Percentiles rank a stretch among this genome's conserved stretches.
phyloP scores from a whole-genome alignment of 1,140 invertebrate species.

The Dolichoris vasculosae region DNA sequence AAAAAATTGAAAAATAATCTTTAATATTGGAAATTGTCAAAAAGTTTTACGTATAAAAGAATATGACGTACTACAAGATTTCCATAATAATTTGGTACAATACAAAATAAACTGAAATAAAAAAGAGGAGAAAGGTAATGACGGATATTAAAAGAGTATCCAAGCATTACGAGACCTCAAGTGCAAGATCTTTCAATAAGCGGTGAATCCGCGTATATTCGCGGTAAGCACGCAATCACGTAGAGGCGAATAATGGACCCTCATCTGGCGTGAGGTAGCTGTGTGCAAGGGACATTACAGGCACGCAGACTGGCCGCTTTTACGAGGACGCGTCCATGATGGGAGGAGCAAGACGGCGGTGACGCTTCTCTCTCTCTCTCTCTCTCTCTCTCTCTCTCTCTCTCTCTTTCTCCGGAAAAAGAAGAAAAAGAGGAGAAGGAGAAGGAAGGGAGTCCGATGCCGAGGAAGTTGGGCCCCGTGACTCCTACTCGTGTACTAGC shows the following conservation, averaged over 20 bases:
- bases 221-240: conserved; percentile 8
- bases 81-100: too few relatives aligned
- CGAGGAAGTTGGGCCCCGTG: neutral
- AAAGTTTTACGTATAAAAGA: too few relatives aligned
- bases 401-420: neutral
- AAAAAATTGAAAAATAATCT: too few relatives aligned
- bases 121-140: neutral
- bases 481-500: neutral
- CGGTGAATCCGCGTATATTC: neutral
- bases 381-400: neutral
- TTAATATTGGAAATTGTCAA: too few relatives aligned
- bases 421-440: neutral
- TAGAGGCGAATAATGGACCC: conserved; percentile 26
- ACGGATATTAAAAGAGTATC: neutral
- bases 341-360: conserved; percentile 7
- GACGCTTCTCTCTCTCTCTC: neutral
- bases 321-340: neutral
- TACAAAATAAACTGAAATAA: neutral
- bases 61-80: too few relatives aligned
- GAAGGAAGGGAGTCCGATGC: neutral
- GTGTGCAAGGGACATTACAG: conserved; percentile 22
- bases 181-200: neutral
- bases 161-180: neutral
- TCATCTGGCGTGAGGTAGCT: neutral
- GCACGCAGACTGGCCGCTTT: conserved; percentile 1